Conservation (phyloP, 2,888 invertebrate species). For the Pardosa pseudoannulata region DNA sequence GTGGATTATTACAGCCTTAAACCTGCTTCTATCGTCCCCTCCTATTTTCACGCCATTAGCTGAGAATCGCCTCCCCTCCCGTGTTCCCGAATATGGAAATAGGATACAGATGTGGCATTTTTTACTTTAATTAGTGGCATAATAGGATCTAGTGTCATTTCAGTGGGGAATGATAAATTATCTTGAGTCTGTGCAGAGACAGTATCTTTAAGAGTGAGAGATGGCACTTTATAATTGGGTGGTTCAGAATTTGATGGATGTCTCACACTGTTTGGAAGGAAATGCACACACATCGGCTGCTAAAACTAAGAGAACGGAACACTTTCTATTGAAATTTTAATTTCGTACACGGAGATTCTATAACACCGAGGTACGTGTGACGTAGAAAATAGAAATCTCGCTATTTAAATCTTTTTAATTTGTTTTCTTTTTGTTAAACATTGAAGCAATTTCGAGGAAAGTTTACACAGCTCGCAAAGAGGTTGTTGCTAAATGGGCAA, state of each 20-base stretch:
- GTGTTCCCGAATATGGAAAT: background rate
- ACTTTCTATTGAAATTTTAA: no score
- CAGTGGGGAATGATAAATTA: constrained; percentile 10
- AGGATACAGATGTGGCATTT: constrained; percentile 17
- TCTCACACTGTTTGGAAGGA: background rate
- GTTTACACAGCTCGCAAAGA: no score
- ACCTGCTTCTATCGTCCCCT: background rate
- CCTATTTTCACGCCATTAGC: constrained; percentile 2
- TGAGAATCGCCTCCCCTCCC: background rate
- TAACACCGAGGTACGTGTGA: no score
- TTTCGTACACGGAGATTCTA: no score
- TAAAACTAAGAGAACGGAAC: no score
- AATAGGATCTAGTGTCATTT: constrained; percentile 11
- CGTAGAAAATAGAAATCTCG: no score
- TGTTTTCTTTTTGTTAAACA: no score
- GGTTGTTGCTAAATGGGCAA: no score
- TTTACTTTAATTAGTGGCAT: constrained; percentile 12
- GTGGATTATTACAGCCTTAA: background rate
- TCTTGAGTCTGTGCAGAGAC: background rate
- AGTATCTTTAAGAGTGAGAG: background rate
- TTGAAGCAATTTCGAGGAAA: no score
- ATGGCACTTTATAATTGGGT: constrained; percentile 14
- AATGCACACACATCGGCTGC: background rate
- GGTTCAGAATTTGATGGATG: background rate
- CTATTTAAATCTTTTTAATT: no score